Conservation (phyloP, 1,140 invertebrate genomes). For the Hyles vespertilio region DNA sequence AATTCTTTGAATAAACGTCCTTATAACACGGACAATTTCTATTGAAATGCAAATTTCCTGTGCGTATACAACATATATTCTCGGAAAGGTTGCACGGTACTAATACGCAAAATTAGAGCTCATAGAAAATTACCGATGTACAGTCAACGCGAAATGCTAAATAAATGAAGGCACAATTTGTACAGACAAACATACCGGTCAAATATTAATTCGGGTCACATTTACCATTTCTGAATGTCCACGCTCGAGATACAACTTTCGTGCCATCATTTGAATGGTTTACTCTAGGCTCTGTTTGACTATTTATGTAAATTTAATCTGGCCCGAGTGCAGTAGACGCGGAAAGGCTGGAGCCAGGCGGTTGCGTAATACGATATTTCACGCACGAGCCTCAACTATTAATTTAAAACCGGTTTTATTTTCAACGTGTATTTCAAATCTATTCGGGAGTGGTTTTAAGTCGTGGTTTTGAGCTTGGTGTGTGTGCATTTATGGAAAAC, state of each 20-base stretch:
- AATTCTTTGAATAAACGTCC: too few species aligned
- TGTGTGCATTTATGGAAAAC: too few species aligned
- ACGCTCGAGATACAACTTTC: slow-evolving; percentile 63
- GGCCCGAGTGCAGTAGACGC: slow-evolving; percentile 36
- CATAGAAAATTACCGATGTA: slow-evolving; percentile 45
- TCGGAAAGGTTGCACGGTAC: slow-evolving; percentile 33
- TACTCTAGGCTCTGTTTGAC: slow-evolving; percentile 55
- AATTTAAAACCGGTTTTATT: neutral
- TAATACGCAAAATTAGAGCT: slow-evolving; percentile 46
- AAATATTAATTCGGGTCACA: slow-evolving; percentile 71
- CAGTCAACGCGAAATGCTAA: slow-evolving; percentile 29
- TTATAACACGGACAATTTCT: too few species aligned
- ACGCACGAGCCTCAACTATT: slow-evolving; percentile 12
- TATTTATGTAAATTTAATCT: slow-evolving; percentile 65
- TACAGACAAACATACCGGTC: slow-evolving; percentile 45
- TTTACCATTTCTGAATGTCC: slow-evolving; percentile 51
- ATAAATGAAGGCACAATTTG: slow-evolving; percentile 43
- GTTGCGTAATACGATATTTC: slow-evolving; percentile 31
- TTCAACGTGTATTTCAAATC: neutral
- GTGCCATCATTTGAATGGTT: slow-evolving; percentile 63
- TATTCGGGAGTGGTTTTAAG: too few species aligned
- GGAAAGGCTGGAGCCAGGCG: slow-evolving; percentile 2
- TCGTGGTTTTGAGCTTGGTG: too few species aligned
- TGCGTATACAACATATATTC: slow-evolving; percentile 23
- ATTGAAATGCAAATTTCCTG: too few species aligned